Conservation (phyloP, 2,888 invertebrate genomes). For the Coenonympha glycerion region DNA sequence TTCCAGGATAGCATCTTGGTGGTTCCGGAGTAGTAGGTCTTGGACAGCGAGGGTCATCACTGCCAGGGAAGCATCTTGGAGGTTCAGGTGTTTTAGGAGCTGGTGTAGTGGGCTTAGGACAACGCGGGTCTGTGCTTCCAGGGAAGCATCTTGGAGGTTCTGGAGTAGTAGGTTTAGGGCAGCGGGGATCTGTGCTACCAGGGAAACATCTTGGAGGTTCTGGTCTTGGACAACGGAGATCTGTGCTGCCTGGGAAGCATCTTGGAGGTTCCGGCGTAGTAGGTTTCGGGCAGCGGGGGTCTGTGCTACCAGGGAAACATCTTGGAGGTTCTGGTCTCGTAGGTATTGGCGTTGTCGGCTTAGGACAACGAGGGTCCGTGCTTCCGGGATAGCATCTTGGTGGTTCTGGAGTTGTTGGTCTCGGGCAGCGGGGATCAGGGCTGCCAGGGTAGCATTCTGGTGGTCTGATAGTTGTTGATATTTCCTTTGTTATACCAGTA, state of each 20-base stretch:
- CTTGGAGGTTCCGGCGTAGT: neutral
- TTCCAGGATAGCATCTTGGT: constrained; percentile 32
- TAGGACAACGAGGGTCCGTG: neutral
- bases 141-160: constrained; percentile 30
- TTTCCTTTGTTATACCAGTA: constrained; percentile 44
- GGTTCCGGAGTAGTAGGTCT: constrained; percentile 19
- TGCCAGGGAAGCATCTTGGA: constrained; percentile 39
- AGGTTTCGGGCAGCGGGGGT: neutral
- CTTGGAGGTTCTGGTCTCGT: neutral
- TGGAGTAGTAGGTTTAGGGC: constrained; percentile 24
- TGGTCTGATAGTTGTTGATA: constrained; percentile 50
- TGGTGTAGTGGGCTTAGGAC: constrained; percentile 33
- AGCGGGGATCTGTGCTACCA: neutral
- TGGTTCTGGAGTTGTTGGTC: neutral
- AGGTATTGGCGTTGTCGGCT: too few relatives aligned
- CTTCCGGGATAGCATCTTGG: neutral
- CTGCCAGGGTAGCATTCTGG: constrained; percentile 37
- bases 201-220: neutral
- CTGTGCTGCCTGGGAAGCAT: neutral
- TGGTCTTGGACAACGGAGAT: neutral
- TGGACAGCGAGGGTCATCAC: constrained; percentile 35
- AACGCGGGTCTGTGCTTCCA: constrained; percentile 29
- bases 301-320: neutral
- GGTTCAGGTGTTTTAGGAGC: constrained; percentile 33
- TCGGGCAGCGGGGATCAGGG: neutral